Conservation (phyloP, 2,113 vertebrate species). For the Reinhardtius hippoglossoides region DNA sequence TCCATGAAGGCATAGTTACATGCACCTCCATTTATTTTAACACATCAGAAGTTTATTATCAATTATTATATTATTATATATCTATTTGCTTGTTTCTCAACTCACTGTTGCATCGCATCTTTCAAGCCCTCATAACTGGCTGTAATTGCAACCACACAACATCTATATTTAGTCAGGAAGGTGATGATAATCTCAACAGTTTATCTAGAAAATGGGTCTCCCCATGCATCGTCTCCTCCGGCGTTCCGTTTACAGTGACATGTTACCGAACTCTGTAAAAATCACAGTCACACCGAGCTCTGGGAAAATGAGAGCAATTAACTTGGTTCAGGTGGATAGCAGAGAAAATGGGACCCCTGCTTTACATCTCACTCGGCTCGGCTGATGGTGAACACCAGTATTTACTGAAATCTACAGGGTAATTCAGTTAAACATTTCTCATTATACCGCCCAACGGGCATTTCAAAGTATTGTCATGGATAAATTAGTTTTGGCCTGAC, state of each 20-base stretch:
- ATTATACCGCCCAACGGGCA: slow-evolving; percentile 23
- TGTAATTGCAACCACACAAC: too few species aligned
- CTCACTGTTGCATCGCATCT: too few species aligned
- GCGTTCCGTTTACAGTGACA: not conserved
- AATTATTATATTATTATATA: too few species aligned
- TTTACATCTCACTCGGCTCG: not conserved
- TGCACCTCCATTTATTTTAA: not conserved
- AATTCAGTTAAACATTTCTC: slow-evolving; percentile 24
- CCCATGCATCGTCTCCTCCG: not conserved
- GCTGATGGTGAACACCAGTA: slow-evolving; percentile 7
- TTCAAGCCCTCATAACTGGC: too few species aligned
- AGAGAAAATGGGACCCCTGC: not conserved
- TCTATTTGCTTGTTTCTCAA: not conserved
- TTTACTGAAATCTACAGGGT: slow-evolving; percentile 11
- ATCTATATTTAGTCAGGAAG: not conserved
- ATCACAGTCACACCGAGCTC: not conserved
- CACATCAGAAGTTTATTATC: not conserved
- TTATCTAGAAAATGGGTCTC: not conserved
- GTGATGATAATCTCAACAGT: not conserved
- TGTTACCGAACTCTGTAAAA: not conserved
- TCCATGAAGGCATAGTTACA: too few species aligned
- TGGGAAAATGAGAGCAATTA: not conserved
- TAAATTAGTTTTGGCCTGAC: slow-evolving; percentile 11
- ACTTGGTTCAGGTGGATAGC: not conserved
- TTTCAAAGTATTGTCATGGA: slow-evolving; percentile 28